Percentiles rank a stretch among this genome's conserved stretches.
Conservation (phyloP, 1,140 invertebrate species). For the Diuraphis noxia region DNA sequence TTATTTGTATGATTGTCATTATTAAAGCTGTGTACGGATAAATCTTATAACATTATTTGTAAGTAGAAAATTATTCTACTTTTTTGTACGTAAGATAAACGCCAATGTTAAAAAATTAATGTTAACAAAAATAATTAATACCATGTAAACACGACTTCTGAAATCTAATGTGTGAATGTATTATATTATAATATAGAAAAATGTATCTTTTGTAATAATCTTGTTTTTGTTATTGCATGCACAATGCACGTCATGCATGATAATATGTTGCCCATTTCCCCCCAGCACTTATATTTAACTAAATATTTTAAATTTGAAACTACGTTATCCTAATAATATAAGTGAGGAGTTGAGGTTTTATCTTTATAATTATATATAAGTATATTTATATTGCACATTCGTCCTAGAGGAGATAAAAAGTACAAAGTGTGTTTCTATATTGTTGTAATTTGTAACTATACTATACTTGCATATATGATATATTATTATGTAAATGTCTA, state of each 20-base stretch:
- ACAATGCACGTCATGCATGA: no score
- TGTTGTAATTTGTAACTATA: not conserved
- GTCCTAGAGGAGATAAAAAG: not conserved
- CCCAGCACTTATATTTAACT: not conserved
- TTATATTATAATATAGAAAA: not conserved
- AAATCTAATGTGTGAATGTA: not conserved
- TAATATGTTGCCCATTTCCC: not conserved
- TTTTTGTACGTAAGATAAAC: conserved; percentile 19
- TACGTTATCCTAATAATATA: not conserved
- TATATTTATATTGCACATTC: not conserved
- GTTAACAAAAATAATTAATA: not conserved
- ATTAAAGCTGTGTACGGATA: not conserved
- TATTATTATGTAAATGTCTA: not conserved
- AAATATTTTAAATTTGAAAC: not conserved
- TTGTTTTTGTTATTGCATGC: not conserved
- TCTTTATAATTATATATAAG: not conserved
- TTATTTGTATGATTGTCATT: not conserved
- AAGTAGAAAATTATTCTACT: not conserved
- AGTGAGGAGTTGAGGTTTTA: not conserved
- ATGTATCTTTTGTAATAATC: conserved; percentile 20
- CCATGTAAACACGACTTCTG: not conserved
- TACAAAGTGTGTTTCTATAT: not conserved
- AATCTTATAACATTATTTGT: not conserved
- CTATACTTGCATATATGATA: no score
- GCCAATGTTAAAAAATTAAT: not conserved